These are phyloP conservation scores for Podarcis cretensis DNA, from an alignment of 2,113 vertebrate genomes.

Conservation along the genomic window DNA sequence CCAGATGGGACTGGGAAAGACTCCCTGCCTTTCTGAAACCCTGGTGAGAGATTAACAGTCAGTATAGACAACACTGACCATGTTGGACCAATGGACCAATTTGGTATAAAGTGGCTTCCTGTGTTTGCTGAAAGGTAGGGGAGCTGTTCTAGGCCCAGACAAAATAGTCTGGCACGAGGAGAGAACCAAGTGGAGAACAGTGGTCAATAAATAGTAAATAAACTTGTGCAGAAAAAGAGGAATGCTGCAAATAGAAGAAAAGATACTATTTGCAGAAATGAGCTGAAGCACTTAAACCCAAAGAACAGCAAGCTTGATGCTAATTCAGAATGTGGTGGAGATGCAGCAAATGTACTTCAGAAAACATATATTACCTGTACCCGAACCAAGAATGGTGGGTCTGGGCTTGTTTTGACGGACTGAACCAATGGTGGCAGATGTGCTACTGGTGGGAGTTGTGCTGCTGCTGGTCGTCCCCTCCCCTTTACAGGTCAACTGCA, in stretches of 20 bases:
- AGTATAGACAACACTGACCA: too few species aligned
- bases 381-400: constrained; percentile 85
- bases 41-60: too few species aligned
- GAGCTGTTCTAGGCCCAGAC: neutral
- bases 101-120: too few species aligned
- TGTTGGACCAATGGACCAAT: too few species aligned
- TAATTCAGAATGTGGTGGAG: neutral
- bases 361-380: constrained; percentile 67
- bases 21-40: too few species aligned
- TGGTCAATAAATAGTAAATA: too few species aligned
- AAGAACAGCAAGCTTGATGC: neutral
- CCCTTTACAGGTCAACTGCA: constrained; percentile 96
- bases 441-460: constrained; percentile 70
- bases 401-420: constrained; percentile 81
- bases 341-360: too few species aligned
- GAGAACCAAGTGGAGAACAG: neutral
- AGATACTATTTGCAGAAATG: too few species aligned
- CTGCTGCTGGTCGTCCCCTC: constrained; percentile 83
- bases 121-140: neutral
- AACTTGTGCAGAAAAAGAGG: neutral
- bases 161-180: too few species aligned
- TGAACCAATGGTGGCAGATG: constrained; percentile 76
- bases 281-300: too few species aligned
- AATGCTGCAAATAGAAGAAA: neutral
- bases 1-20: too few species aligned